A percentile compares a stretch with the other conserved stretches of the same genome.
phyloP scores from a whole-genome alignment of 92 coral and sea anemone genomes.

The Epizoanthus illoricatus region DNA sequence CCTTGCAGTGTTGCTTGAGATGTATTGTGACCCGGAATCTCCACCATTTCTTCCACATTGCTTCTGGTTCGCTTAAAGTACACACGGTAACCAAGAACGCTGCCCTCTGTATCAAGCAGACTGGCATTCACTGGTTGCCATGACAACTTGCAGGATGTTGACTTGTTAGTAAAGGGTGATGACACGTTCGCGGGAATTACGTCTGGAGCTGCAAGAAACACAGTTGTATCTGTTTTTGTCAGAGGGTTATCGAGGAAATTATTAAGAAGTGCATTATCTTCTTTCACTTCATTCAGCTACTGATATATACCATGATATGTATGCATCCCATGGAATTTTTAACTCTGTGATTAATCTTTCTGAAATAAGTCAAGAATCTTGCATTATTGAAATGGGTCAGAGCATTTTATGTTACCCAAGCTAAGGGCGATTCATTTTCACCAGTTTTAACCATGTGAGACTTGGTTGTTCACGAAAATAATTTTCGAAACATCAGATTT shows the following conservation, averaged over 20 bases:
- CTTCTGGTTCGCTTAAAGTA: background rate
- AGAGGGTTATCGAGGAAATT: background rate
- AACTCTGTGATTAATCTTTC: too few relatives aligned
- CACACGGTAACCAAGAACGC: constrained; percentile 4
- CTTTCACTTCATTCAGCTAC: too few relatives aligned
- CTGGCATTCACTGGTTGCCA: constrained; percentile 11
- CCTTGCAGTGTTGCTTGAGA: background rate
- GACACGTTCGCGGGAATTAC: constrained; percentile 9
- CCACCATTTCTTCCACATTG: background rate
- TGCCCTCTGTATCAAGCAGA: background rate
- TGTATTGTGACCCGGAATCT: background rate
- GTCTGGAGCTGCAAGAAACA: constrained; percentile 3
- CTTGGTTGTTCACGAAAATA: too few relatives aligned
- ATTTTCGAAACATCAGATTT: too few relatives aligned
- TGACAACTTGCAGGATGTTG: constrained; percentile 3
- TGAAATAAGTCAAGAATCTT: too few relatives aligned
- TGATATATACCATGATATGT: too few relatives aligned
- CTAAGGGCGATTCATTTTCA: too few relatives aligned
- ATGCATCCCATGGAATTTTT: too few relatives aligned
- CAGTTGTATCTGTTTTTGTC: background rate
- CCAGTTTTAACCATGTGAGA: too few relatives aligned
- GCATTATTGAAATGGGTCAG: too few relatives aligned
- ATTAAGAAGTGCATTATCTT: background rate
- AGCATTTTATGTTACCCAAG: too few relatives aligned
- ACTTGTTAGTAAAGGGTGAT: background rate